These are phyloP conservation scores for Drosophila antonietae DNA, from an alignment of 2,888 invertebrate species.

Conservation along the genomic window DNA sequence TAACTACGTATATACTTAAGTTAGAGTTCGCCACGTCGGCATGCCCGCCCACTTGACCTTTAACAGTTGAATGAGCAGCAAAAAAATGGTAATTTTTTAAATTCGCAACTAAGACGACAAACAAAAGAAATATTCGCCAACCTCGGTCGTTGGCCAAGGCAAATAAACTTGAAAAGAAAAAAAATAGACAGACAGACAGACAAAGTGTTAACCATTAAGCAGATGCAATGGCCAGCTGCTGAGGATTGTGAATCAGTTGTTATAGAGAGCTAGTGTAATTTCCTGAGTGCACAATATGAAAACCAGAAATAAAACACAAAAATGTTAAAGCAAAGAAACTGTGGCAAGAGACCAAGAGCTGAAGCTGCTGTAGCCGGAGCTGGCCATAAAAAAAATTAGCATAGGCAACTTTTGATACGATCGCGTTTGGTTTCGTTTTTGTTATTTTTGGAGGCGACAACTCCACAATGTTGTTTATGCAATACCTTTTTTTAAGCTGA, in stretches of 20 bases:
- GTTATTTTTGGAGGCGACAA: constrained; percentile 55
- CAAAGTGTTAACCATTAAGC: constrained; percentile 51
- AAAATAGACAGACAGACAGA: background rate
- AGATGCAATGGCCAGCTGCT: constrained; percentile 51
- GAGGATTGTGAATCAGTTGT: constrained; percentile 10
- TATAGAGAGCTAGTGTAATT: constrained; percentile 37
- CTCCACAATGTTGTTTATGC: constrained; percentile 60
- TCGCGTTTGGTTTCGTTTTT: constrained; percentile 63
- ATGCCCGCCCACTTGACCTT: constrained; percentile 62
- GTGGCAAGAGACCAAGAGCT: constrained; percentile 60
- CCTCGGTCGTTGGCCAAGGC: constrained; percentile 63
- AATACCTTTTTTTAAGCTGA: constrained; percentile 65
- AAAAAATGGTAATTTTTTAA: constrained; percentile 37
- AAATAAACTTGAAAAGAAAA: constrained; percentile 62
- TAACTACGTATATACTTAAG: constrained; percentile 11
- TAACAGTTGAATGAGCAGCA: constrained; percentile 49
- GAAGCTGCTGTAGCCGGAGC: constrained; percentile 43
- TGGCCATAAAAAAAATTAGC: constrained; percentile 65
- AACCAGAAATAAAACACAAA: constrained; percentile 21
- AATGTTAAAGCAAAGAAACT: constrained; percentile 42
- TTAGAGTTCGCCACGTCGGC: constrained; percentile 55
- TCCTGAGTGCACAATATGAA: constrained; percentile 30
- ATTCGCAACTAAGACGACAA: constrained; percentile 35
- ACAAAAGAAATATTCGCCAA: constrained; percentile 18
- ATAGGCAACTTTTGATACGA: constrained; percentile 49